A percentile compares a stretch with the other conserved stretches of the same genome.
Evolutionary conservation across 2,888 invertebrate genomes (phyloP).

Genomic region (Phoronis australis): DNA sequence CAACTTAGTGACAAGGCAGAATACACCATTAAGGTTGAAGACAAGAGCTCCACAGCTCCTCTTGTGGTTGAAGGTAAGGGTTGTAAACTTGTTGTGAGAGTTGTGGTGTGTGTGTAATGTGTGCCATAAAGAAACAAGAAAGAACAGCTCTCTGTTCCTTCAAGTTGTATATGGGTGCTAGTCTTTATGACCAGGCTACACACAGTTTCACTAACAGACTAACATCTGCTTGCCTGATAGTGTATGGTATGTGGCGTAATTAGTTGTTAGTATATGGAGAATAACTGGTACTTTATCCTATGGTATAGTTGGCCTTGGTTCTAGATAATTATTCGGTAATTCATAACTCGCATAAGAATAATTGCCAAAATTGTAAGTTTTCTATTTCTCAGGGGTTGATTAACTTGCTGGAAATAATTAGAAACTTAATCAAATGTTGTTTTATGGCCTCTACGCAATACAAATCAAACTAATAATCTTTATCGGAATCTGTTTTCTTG

Average conservation of each 20-base stretch:
- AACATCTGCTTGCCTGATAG: slow-evolving; percentile 32
- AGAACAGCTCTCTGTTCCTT: background rate
- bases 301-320: no score
- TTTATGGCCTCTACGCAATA: no score
- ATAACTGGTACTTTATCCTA: background rate
- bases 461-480: no score
- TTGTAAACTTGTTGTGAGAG: no score
- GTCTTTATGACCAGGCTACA: slow-evolving; percentile 75
- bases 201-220: slow-evolving; percentile 31
- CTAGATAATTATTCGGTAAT: no score
- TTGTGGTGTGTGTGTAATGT: background rate
- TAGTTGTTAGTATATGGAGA: background rate
- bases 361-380: no score
- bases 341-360: no score
- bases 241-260: slow-evolving; percentile 61
- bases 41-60: slow-evolving; percentile 58
- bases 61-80: slow-evolving; percentile 87
- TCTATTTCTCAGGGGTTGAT: no score
- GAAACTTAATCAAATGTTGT: no score
- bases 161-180: no score
- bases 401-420: no score
- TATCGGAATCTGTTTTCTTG: no score
- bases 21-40: slow-evolving; percentile 34
- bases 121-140: background rate
- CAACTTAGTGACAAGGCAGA: slow-evolving; percentile 31